Evolutionary conservation across 2,113 vertebrate genomes (phyloP), one percentile per base, ranked within the genome.

Genomic region (Triplophysa rosa): DNA sequence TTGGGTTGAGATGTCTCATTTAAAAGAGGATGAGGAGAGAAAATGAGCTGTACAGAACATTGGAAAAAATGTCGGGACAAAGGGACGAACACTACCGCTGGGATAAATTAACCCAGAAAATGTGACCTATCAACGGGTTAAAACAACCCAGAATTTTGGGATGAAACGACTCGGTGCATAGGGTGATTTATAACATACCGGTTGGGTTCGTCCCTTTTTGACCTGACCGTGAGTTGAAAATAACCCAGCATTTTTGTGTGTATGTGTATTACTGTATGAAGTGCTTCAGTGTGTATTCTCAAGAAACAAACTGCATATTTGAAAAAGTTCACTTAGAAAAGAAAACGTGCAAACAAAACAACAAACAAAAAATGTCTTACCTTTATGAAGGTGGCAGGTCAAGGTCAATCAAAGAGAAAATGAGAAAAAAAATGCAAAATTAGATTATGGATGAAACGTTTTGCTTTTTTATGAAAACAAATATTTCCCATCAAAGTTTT

Each of bases 361-460:
- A 37, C 49, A 54, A 67, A n/a, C 5, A 70, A 54, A 24, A 24
- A 21, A 73, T 37, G 21, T 59, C 70, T 61, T 79, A 69, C 58
- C 54, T 79, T 13, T 62, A 47, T 26, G 64, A 40, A 17, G 63
- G 63, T 58, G 65, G 14, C 37, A 63, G 65, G 67, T 58, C 66
- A 75, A 62, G 54, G 65, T 37, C 42, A 71, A 42, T 23, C n/a
- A 24, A 59, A 86, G 86, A 87, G 90, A 13, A 23, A 45, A 45
- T 64, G 77, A 9, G 45, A 88, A 88, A 88, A 82, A 84, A 89
- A 89, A 86, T 23, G 84, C 82, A 84, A 88, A 89, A 91, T 90
- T 71, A 83, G 83, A 79, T 73, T 67, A 74, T 37, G 42, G 82
- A 84, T 80, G 81, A 68, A 83, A 62, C 37, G 69, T 66, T 80